phyloP scores from a whole-genome alignment of 2,888 invertebrate species.

The Agelastica alni region DNA sequence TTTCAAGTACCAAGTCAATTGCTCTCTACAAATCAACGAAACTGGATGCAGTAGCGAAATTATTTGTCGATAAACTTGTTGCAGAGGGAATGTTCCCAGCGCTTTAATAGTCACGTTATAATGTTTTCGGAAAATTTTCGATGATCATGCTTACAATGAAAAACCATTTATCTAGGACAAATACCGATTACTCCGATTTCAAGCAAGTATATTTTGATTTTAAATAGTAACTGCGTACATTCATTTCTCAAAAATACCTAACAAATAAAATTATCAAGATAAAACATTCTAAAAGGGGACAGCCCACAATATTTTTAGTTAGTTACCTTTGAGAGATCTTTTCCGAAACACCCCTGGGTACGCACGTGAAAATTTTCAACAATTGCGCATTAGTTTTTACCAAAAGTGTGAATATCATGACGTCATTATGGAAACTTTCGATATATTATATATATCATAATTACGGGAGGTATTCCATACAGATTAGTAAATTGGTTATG shows the following conservation, averaged over 20 bases:
- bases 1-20: constrained; percentile 5
- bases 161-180: constrained; percentile 16
- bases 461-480: too few species aligned
- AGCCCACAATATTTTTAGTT: constrained; percentile 58
- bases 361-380: constrained; percentile 62
- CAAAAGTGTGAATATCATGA: constrained; percentile 30
- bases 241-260: constrained; percentile 51
- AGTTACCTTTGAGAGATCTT: constrained; percentile 96
- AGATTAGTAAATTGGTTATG: not conserved
- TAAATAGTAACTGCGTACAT: constrained; percentile 47
- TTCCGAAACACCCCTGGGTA: constrained; percentile 90
- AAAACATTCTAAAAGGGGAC: constrained; percentile 59
- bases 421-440: constrained; percentile 36
- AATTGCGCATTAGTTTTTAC: constrained; percentile 39
- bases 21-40: constrained; percentile 3
- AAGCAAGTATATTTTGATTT: constrained; percentile 19
- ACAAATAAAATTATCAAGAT: constrained; percentile 43
- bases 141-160: constrained; percentile 21
- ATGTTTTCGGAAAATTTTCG: not conserved
- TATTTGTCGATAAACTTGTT: not conserved
- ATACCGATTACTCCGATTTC: constrained; percentile 2
- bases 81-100: not conserved
- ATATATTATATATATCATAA: too few species aligned
- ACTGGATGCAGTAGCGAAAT: not conserved
- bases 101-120: constrained; percentile 7